These are phyloP conservation scores for Agrypnus murinus DNA, from an alignment of 2,888 invertebrate species.

Conservation along the genomic window DNA sequence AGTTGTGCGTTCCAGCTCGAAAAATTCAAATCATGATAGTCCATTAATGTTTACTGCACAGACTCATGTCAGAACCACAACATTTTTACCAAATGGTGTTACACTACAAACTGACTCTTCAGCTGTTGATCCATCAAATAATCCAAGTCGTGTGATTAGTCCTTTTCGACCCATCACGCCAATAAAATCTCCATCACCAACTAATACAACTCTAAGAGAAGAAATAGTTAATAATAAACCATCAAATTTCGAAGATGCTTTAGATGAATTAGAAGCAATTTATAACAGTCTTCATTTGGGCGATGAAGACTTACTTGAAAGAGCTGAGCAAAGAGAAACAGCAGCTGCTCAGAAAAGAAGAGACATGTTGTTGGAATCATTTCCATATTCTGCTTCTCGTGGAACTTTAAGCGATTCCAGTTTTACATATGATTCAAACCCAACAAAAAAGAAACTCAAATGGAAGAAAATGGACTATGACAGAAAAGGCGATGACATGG, in stretches of 20 bases:
- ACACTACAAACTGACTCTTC: conserved; percentile 54
- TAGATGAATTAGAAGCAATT: conserved; percentile 93
- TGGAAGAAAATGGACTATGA: conserved; percentile 74
- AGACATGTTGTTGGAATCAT: conserved; percentile 58
- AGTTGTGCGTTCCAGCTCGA: conserved; percentile 51
- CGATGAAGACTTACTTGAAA: conserved; percentile 86
- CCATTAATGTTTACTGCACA: conserved; percentile 68
- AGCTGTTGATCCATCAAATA: not conserved
- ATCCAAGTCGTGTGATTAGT: conserved; percentile 37
- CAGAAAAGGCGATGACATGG: conserved; percentile 86
- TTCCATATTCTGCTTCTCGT: conserved; percentile 58
- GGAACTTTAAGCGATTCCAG: conserved; percentile 69
- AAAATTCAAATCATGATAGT: conserved; percentile 55
- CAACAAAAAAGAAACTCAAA: conserved; percentile 62
- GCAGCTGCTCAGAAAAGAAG: conserved; percentile 65
- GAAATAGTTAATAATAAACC: conserved; percentile 72
- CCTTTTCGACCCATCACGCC: conserved; percentile 54
- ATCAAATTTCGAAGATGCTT: conserved; percentile 89
- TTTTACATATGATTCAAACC: conserved; percentile 67
- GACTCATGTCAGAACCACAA: conserved; percentile 66
- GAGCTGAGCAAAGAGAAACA: conserved; percentile 83
- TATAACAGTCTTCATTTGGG: conserved; percentile 89
- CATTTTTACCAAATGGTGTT: conserved; percentile 64
- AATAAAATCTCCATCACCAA: conserved; percentile 1
- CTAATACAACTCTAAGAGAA: not conserved